Conservation (phyloP, 2,888 invertebrate species). For the Aporophyla lueneburgensis region DNA sequence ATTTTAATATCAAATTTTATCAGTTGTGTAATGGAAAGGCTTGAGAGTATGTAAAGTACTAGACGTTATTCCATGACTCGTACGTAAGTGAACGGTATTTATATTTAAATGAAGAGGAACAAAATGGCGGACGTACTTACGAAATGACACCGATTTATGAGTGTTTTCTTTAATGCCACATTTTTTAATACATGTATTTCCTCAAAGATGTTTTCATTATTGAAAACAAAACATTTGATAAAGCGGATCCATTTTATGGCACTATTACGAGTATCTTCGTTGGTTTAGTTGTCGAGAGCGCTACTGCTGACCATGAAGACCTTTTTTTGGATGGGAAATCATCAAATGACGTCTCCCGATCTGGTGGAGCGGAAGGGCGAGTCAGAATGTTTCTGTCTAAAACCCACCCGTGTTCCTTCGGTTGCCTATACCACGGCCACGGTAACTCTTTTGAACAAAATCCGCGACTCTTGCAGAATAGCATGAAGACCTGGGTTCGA, state of each 20-base stretch:
- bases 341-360: too few relatives aligned
- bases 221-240: neutral
- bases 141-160: constrained; percentile 12
- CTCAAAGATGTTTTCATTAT: neutral
- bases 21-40: constrained; percentile 35
- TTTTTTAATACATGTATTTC: neutral
- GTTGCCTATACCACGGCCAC: too few relatives aligned
- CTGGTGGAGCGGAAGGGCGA: too few relatives aligned
- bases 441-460: too few relatives aligned
- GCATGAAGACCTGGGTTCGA: neutral
- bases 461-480: too few relatives aligned
- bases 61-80: constrained; percentile 12
- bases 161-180: neutral
- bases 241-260: neutral
- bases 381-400: too few relatives aligned
- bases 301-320: neutral
- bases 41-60: constrained; percentile 35
- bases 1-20: constrained; percentile 24
- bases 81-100: constrained; percentile 35
- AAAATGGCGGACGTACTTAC: constrained; percentile 12
- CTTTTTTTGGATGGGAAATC: neutral
- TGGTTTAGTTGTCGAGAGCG: neutral
- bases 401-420: too few relatives aligned
- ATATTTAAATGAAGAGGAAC: constrained; percentile 32
- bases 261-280: neutral